These are phyloP conservation scores for Hydrolagus colliei DNA, from an alignment of 2,797 vertebrate species.

Conservation along the genomic window DNA sequence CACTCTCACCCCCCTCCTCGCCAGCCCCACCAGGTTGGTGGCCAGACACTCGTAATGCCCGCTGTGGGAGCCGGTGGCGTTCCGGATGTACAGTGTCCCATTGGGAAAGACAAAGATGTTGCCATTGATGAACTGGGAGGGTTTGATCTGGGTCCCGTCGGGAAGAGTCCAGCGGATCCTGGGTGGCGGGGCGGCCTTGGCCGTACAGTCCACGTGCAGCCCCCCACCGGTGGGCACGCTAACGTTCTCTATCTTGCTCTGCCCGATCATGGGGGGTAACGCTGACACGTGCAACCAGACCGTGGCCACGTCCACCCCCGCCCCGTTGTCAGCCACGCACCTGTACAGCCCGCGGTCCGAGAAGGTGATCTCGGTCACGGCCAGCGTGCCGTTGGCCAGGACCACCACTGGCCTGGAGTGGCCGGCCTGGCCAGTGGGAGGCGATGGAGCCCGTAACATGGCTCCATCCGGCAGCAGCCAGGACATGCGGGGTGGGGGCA, in stretches of 20 bases:
- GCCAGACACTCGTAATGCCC: constrained; percentile 77
- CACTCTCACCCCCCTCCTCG: constrained; percentile 61
- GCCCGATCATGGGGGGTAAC: constrained; percentile 68
- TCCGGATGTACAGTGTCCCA: constrained; percentile 73
- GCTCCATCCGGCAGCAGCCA: constrained; percentile 78
- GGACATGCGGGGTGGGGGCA: constrained; percentile 63
- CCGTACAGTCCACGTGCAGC: constrained; percentile 70
- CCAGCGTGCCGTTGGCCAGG: constrained; percentile 64
- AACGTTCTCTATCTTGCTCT: constrained; percentile 62
- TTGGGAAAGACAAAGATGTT: constrained; percentile 78
- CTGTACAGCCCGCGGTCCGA: constrained; percentile 73
- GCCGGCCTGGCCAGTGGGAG: constrained; percentile 37
- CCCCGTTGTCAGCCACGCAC: constrained; percentile 72
- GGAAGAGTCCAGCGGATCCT: constrained; percentile 69
- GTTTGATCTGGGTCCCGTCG: constrained; percentile 59
- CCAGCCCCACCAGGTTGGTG: constrained; percentile 62
- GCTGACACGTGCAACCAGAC: constrained; percentile 69
- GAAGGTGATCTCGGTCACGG: constrained; percentile 59
- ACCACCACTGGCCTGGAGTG: constrained; percentile 49
- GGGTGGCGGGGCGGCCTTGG: constrained; percentile 63
- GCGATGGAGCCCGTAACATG: constrained; percentile 48
- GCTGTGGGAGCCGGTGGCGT: constrained; percentile 50
- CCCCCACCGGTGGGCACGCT: constrained; percentile 58
- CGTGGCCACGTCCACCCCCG: constrained; percentile 66
- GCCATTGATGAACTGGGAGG: constrained; percentile 63